Conservation (phyloP, 2,888 invertebrate species). For the Nymphalis polychloros region DNA sequence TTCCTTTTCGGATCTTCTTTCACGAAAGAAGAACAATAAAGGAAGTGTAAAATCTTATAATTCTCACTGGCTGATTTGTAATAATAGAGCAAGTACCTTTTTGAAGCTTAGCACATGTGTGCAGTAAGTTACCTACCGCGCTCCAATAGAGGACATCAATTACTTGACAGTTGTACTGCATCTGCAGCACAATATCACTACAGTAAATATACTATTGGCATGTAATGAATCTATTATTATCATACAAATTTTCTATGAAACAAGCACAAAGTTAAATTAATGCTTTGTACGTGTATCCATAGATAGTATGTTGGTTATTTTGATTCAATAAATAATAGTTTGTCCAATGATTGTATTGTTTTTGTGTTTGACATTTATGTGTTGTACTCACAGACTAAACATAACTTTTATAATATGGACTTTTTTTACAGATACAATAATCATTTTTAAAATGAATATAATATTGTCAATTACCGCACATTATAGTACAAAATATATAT, state of each 20-base stretch:
- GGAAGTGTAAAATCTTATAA: slow-evolving; percentile 5
- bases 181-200: slow-evolving; percentile 34
- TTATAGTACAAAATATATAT: slow-evolving; percentile 65
- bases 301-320: slow-evolving; percentile 20
- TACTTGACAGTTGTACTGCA: slow-evolving; percentile 36
- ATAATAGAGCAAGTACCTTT: slow-evolving; percentile 40
- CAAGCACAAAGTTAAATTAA: neutral
- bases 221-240: slow-evolving; percentile 21
- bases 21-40: slow-evolving; percentile 25
- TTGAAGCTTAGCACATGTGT: slow-evolving; percentile 62
- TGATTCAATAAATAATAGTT: slow-evolving; percentile 22
- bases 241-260: slow-evolving; percentile 21
- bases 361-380: slow-evolving; percentile 43
- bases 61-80: slow-evolving; percentile 12
- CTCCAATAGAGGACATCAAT: slow-evolving; percentile 51
- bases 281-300: neutral
- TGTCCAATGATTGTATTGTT: slow-evolving; percentile 36
- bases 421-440: slow-evolving; percentile 44
- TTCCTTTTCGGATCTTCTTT: slow-evolving; percentile 25
- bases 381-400: slow-evolving; percentile 51
- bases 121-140: slow-evolving; percentile 47
- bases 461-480: slow-evolving; percentile 63
- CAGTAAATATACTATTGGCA: slow-evolving; percentile 24
- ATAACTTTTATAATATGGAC: slow-evolving; percentile 41
- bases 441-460: slow-evolving; percentile 47